phyloP scores from a whole-genome alignment of 2,797 vertebrate species.

The Falco berigora region DNA sequence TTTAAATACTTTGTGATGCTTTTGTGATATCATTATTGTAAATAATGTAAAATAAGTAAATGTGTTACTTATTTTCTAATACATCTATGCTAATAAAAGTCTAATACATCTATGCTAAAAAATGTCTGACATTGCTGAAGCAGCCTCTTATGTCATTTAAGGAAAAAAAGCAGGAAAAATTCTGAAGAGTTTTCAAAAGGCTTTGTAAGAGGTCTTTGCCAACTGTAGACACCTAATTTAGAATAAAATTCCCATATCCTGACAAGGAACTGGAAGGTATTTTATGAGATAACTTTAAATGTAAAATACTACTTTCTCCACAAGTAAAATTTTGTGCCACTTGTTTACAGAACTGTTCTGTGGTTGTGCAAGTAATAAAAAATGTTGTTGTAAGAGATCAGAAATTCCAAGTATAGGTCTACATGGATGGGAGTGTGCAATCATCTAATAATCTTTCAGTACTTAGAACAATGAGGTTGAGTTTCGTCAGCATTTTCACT shows the following conservation, averaged over 20 bases:
- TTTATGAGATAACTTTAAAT: not conserved
- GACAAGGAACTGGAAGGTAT: not conserved
- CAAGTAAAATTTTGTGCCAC: not conserved
- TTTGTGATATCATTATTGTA: not conserved
- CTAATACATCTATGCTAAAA: not conserved
- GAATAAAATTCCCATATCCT: not conserved
- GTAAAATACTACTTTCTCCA: not conserved
- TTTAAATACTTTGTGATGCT: not conserved
- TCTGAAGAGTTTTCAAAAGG: not conserved
- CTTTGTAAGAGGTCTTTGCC: not conserved
- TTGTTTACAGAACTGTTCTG: not conserved
- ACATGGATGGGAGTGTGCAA: not conserved
- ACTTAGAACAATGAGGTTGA: not conserved
- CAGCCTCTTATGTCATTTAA: not conserved
- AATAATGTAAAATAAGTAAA: slow-evolving; percentile 2
- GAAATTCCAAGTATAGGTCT: not conserved
- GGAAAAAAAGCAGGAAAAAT: not conserved
- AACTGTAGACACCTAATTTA: not conserved
- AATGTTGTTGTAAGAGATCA: not conserved
- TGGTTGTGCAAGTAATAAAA: not conserved
- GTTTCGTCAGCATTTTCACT: not conserved
- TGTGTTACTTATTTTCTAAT: slow-evolving; percentile 19
- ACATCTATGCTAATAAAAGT: not conserved
- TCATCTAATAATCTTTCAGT: not conserved
- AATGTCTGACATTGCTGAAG: not conserved